Evolutionary conservation across 2,888 invertebrate species (phyloP).

Genomic region (Tenthredo scrophulariae): DNA sequence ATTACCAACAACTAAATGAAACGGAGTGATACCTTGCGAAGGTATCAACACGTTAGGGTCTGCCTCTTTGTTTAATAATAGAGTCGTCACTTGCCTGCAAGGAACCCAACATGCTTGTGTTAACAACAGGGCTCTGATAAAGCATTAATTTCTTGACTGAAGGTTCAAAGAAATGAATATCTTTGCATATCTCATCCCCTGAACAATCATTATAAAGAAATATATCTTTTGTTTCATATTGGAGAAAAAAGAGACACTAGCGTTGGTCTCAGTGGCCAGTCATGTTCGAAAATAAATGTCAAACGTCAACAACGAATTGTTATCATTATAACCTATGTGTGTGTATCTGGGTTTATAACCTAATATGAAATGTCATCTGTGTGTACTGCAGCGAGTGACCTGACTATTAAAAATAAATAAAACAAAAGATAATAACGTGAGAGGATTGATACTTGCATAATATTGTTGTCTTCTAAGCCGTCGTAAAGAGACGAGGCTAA

Average conservation of each 20-base stretch:
- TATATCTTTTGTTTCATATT: background rate
- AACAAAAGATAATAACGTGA: constrained; percentile 5
- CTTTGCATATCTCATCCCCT: too few relatives aligned
- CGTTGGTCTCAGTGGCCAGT: background rate
- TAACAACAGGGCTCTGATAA: background rate
- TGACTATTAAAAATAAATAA: background rate
- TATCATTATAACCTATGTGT: too few relatives aligned
- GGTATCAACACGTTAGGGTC: constrained; percentile 86
- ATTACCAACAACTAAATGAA: constrained; percentile 89
- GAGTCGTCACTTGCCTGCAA: constrained; percentile 78
- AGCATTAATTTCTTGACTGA: too few relatives aligned
- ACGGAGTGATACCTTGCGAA: constrained; percentile 86
- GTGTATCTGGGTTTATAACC: constrained; percentile 8
- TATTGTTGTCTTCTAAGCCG: constrained; percentile 83
- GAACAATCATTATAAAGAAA: too few relatives aligned
- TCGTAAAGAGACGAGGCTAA: constrained; percentile 81
- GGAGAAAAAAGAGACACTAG: background rate
- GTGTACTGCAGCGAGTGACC: background rate
- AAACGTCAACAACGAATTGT: background rate
- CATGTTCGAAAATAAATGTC: background rate
- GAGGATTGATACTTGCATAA: constrained; percentile 78
- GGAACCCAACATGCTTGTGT: constrained; percentile 11
- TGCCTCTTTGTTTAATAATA: constrained; percentile 79
- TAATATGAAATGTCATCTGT: background rate
- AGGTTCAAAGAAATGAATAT: too few relatives aligned